Evolutionary conservation across 2,888 invertebrate species (phyloP).

Genomic region (Saturnia pavonia): DNA sequence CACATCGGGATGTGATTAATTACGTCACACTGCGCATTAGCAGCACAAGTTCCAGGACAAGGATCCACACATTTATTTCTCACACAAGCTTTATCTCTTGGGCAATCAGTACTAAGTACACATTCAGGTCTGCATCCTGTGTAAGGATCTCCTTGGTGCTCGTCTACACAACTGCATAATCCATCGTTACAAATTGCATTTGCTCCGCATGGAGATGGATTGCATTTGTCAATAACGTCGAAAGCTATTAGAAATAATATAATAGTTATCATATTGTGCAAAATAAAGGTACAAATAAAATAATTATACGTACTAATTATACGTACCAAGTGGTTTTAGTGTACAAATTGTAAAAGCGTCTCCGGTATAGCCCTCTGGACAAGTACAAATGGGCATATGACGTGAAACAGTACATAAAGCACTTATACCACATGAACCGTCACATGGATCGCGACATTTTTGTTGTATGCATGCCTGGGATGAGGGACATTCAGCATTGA

Average conservation of each 20-base stretch:
- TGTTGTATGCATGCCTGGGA: conserved; percentile 86
- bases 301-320: neutral
- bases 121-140: conserved; percentile 87
- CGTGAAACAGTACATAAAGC: conserved; percentile 84
- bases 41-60: conserved; percentile 86
- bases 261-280: neutral
- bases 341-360: conserved; percentile 83
- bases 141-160: conserved; percentile 86
- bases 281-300: neutral
- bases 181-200: conserved; percentile 83
- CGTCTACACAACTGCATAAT: conserved; percentile 82
- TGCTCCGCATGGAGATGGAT: conserved; percentile 85
- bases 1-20: conserved; percentile 88
- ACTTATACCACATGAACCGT: conserved; percentile 85
- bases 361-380: conserved; percentile 85
- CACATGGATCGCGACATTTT: conserved; percentile 88
- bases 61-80: conserved; percentile 87
- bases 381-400: conserved; percentile 88
- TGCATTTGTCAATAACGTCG: conserved; percentile 71
- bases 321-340: conserved; percentile 67
- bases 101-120: conserved; percentile 85
- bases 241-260: conserved; percentile 45
- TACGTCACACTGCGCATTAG: conserved; percentile 86
- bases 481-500: conserved; percentile 86
- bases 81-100: conserved; percentile 84